phyloP scores from a whole-genome alignment of 2,113 vertebrate genomes.

The Megaptera novaeangliae region DNA sequence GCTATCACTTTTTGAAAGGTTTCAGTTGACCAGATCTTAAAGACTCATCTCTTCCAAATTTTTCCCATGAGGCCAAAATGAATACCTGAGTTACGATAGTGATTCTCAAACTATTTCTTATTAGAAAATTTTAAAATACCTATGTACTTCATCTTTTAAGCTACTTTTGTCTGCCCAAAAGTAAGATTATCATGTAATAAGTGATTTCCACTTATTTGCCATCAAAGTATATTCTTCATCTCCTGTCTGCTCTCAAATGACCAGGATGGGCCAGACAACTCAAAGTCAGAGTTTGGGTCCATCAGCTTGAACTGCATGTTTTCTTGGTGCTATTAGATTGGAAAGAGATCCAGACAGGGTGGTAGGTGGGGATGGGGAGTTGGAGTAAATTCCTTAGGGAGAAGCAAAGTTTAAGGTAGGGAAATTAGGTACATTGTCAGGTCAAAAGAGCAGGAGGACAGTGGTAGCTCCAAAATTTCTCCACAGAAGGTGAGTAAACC shows the following conservation, averaged over 20 bases:
- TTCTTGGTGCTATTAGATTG: neutral
- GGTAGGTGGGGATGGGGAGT: neutral
- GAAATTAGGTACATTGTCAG: neutral
- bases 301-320: neutral
- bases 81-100: neutral
- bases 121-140: neutral
- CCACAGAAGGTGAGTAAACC: neutral
- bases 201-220: neutral
- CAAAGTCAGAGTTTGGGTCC: neutral
- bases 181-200: neutral
- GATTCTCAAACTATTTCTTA: neutral
- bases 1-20: neutral
- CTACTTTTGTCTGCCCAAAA: neutral
- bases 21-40: neutral
- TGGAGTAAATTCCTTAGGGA: neutral
- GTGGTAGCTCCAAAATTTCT: neutral
- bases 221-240: neutral
- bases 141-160: neutral
- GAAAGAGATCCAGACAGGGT: neutral
- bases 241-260: neutral
- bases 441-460: neutral
- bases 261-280: neutral
- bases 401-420: neutral
- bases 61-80: neutral
- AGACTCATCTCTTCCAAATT: neutral